These are phyloP conservation scores for Nylanderia fulva DNA, from an alignment of 1,140 invertebrate genomes.

Conservation along the genomic window DNA sequence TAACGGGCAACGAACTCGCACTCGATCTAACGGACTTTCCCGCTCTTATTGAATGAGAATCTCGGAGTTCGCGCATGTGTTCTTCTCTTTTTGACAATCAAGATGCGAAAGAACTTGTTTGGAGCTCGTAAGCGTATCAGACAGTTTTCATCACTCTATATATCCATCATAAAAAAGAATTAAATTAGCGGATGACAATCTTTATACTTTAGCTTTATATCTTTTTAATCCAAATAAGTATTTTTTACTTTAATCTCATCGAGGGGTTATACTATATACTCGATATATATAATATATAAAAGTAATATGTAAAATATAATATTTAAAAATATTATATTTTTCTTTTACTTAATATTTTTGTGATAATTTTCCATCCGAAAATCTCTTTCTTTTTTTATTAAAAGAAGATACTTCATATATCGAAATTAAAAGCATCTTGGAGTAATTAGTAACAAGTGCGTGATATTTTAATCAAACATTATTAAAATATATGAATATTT, in stretches of 20 bases:
- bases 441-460: not conserved
- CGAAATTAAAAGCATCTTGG: not conserved
- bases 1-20: conserved; percentile 52
- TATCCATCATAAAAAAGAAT: not conserved
- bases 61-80: not conserved
- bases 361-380: not conserved
- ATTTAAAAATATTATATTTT: not conserved
- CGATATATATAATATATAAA: not conserved
- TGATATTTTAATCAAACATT: not conserved
- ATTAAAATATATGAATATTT: not conserved
- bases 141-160: not conserved
- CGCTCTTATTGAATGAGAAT: conserved; percentile 42
- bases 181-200: not conserved
- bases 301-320: not conserved
- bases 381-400: not conserved
- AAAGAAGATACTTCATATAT: not conserved
- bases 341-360: not conserved
- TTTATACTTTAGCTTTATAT: too few relatives aligned
- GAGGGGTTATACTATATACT: not conserved
- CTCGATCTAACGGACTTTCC: conserved; percentile 42
- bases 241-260: not conserved
- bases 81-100: not conserved
- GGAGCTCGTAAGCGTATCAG: not conserved
- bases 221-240: not conserved
- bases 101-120: not conserved